Percentiles rank a stretch among this genome's conserved stretches.
phyloP scores from a whole-genome alignment of 2,797 vertebrate genomes.

The Toxotes lorentzi region DNA sequence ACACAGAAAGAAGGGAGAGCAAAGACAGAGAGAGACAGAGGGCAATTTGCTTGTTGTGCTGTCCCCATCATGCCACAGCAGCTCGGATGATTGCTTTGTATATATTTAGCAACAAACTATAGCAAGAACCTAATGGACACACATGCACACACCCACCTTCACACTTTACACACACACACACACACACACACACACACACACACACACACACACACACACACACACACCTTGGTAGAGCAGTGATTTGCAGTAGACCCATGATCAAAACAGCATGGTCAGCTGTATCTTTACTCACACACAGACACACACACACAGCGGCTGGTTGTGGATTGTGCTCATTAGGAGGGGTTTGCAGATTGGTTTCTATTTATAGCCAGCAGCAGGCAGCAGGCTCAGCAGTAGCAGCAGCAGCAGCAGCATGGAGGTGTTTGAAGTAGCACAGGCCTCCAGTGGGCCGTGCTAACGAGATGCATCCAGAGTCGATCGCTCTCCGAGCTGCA shows the following conservation, averaged over 20 bases:
- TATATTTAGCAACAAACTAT: conserved; percentile 69
- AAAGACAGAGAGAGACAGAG: conserved; percentile 10
- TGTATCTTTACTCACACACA: conserved; percentile 25
- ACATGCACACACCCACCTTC: background rate
- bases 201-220: conserved; percentile 8
- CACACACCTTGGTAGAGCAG: conserved; percentile 15
- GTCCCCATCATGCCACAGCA: conserved; percentile 48
- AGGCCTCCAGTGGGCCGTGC: conserved; percentile 66
- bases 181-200: background rate
- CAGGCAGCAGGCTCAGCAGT: conserved; percentile 56
- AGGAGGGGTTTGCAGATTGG: conserved; percentile 73
- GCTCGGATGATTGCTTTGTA: conserved; percentile 47
- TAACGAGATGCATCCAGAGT: conserved; percentile 67
- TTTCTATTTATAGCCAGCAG: conserved; percentile 72
- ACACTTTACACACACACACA: background rate
- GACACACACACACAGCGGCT: conserved; percentile 38
- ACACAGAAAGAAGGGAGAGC: background rate
- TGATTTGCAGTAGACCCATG: conserved; percentile 51
- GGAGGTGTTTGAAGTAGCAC: conserved; percentile 74
- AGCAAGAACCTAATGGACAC: conserved; percentile 9
- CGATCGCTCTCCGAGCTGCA: conserved; percentile 34
- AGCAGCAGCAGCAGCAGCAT: conserved; percentile 34
- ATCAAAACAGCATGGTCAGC: conserved; percentile 73
- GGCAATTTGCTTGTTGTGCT: conserved; percentile 32
- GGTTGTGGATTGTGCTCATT: conserved; percentile 72